These are phyloP conservation scores for Scaptodrosophila lebanonensis DNA, from an alignment of 1,140 invertebrate genomes.

Conservation along the genomic window DNA sequence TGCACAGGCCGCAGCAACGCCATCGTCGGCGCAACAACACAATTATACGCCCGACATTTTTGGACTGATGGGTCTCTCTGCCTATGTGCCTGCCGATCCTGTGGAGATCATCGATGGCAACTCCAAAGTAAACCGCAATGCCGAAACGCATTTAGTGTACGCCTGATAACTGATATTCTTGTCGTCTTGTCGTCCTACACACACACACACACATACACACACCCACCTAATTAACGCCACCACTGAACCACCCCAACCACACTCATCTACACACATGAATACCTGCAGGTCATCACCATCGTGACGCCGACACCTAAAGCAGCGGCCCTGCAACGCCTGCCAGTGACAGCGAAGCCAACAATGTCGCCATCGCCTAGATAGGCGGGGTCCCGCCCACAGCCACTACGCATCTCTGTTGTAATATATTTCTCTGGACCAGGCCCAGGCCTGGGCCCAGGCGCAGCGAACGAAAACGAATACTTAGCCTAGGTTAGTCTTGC, in stretches of 20 bases:
- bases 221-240: too few species aligned
- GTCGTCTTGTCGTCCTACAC: conserved; percentile 42
- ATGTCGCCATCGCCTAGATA: conserved; percentile 73
- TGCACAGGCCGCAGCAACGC: conserved; percentile 70
- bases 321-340: conserved; percentile 33
- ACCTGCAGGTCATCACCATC: conserved; percentile 71
- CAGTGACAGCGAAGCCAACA: conserved; percentile 48
- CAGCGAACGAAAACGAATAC: background rate
- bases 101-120: conserved; percentile 79
- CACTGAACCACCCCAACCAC: too few species aligned
- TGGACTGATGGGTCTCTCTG: conserved; percentile 77
- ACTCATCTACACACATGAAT: conserved; percentile 3
- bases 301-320: conserved; percentile 59
- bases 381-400: background rate
- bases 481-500: conserved; percentile 11
- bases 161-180: background rate
- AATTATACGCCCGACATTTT: conserved; percentile 77
- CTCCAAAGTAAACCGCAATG: conserved; percentile 78
- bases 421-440: conserved; percentile 45
- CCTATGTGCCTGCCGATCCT: conserved; percentile 77
- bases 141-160: background rate
- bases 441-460: background rate
- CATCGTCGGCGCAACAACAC: conserved; percentile 58
- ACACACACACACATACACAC: conserved; percentile 5
- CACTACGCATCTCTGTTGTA: conserved; percentile 47